Evolutionary conservation across 2,113 vertebrate genomes (phyloP).

Genomic region (Isichthys henryi): DNA sequence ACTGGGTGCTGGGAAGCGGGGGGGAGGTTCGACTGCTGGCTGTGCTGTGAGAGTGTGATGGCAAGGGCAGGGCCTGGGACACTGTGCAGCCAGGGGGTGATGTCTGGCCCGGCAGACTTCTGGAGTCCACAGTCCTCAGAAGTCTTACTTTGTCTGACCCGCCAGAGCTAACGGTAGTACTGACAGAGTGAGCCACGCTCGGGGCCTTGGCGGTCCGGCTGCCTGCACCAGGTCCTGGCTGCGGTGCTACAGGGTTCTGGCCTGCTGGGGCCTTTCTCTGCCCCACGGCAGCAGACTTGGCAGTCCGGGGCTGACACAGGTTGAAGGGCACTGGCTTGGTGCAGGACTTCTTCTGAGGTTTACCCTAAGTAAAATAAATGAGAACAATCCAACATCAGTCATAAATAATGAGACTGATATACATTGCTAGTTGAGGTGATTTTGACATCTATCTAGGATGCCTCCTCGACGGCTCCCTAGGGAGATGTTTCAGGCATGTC

Average conservation of each 20-base stretch:
- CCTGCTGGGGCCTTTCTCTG: not conserved
- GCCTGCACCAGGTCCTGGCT: not conserved
- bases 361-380: constrained; percentile 43
- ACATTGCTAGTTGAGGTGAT: not conserved
- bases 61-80: not conserved
- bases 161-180: not conserved
- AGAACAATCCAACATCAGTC: not conserved
- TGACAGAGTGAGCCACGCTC: constrained; percentile 14
- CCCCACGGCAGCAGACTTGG: constrained; percentile 14
- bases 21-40: not conserved
- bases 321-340: constrained; percentile 59
- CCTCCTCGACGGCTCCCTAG: not conserved
- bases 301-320: constrained; percentile 40
- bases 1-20: not conserved
- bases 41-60: not conserved
- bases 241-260: not conserved
- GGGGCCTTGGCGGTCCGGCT: not conserved
- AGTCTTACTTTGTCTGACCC: not conserved
- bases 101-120: not conserved
- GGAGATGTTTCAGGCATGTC: not conserved
- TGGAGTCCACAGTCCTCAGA: not conserved
- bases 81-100: not conserved
- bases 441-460: not conserved
- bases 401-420: not conserved
- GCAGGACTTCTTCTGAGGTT: constrained; percentile 49